Evolutionary conservation across 2,113 vertebrate genomes (phyloP), one percentile per base, ranked within the genome.

Genomic region (Gymnocephalus cernua): DNA sequence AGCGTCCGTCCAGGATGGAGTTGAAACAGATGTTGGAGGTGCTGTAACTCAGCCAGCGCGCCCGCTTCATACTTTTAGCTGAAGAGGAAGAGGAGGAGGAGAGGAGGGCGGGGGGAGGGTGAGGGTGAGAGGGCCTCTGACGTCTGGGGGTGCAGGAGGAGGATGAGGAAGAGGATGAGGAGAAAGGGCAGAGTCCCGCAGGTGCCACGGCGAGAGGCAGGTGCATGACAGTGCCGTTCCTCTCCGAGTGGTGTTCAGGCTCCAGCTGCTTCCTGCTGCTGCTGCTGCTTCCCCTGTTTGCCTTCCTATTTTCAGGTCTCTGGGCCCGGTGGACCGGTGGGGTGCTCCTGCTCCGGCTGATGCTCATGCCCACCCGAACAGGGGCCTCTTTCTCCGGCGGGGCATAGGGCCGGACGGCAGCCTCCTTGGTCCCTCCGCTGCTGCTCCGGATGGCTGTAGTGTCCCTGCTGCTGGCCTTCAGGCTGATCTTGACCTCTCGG

Each of bases 1-100:
- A 96, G 85, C 95, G 94, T 51, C 95, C 95, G 8, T 96, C 95
- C 84, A 95, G 91, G 88, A 95, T 90, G 80, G 95, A 94, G 92
- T 94, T 95, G 86, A 95, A 95, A 67, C 83, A 94, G 80, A 95
- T 94, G 90, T 95, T 95, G 75, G 95, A 94, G 87, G 95, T 90
- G 89, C 95, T 95, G 86, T 90, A 95, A 86, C 94, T 96, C 66
- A 95, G 90, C 95, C 95, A 93, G 82, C 94, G 93, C 0, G 93
- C 91, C 35, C 87, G 91, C 84, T 85, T 94, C 92, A 95, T 95
- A 63, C 93, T 89, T 69, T 85, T 93, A 74, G 91, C 91, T 1
- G 93, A 92, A 41, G 91, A 90, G 27, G 89, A 91, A 4, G 92
- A 89, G 50, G 88, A 91, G 71, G 88, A 82, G 83, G 88, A 79